Evolutionary conservation across 2,113 vertebrate species (phyloP).

Genomic region (Odobenus rosmarus): DNA sequence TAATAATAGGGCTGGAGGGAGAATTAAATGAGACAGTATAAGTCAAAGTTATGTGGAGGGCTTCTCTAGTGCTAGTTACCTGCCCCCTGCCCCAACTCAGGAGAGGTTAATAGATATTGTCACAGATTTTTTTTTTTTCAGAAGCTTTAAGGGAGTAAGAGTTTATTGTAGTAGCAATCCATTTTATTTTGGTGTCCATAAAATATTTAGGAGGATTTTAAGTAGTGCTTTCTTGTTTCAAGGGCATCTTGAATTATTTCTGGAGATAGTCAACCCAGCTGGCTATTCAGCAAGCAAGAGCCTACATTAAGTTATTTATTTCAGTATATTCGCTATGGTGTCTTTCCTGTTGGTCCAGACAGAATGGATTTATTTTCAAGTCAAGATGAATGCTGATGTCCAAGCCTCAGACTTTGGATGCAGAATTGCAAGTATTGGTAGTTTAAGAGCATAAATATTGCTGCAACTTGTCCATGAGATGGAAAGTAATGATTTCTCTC

Average conservation of each 20-base stretch:
- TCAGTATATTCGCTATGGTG: slow-evolving; percentile 48
- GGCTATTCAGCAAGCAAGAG: slow-evolving; percentile 31
- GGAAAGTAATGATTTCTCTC: slow-evolving; percentile 58
- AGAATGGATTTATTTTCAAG: slow-evolving; percentile 72
- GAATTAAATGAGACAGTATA: not conserved
- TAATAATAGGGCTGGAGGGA: not conserved
- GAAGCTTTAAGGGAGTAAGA: slow-evolving; percentile 16
- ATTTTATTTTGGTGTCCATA: slow-evolving; percentile 61
- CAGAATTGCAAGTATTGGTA: slow-evolving; percentile 32
- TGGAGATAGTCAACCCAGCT: slow-evolving; percentile 20
- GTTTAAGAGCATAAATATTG: slow-evolving; percentile 63
- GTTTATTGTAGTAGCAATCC: not conserved
- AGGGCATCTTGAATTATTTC: slow-evolving; percentile 71
- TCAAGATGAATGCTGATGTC: slow-evolving; percentile 58
- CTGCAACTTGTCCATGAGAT: slow-evolving; percentile 22
- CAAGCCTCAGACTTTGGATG: slow-evolving; percentile 3
- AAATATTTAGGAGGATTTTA: slow-evolving; percentile 63
- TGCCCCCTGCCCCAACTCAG: no score
- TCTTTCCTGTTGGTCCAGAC: slow-evolving; percentile 51
- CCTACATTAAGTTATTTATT: slow-evolving; percentile 58
- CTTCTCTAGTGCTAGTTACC: not conserved
- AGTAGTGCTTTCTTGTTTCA: slow-evolving; percentile 60
- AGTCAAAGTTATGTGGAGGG: not conserved
- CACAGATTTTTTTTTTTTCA: not conserved
- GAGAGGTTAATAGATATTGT: slow-evolving; percentile 17